Evolutionary conservation across 2,113 vertebrate species (phyloP), one percentile per base, ranked within the genome.

Genomic region (Antennarius striatus): DNA sequence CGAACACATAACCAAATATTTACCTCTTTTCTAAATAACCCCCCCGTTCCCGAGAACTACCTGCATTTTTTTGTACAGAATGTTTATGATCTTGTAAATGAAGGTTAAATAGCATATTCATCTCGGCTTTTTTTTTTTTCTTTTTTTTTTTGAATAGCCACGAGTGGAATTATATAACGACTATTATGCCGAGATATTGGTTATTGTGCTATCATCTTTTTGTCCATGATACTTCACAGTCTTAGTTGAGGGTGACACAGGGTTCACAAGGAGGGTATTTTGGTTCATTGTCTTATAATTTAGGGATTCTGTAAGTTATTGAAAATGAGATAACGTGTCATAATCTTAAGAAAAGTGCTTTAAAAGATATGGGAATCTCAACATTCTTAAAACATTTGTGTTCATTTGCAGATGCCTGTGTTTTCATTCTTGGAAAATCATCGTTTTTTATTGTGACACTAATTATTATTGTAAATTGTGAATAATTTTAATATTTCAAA

Each of bases 391-490:
- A 90, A 90, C 86, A 89, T 95, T 94, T 95, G 93, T 95, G 92
- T 91, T 87, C 64, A 81, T 86, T 87, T 86, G 77, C 85, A 85
- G 84, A 89, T 80, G 90, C 79, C 85, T 88, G 82, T 90, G 88
- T 91, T 84, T 88, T 86, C 77, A 87, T 81, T 86, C 80, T 85
- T 84, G 72, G 73, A 78, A 83, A 54, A 86, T 78, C 75, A 86
- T 92, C 85, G 82, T 82, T 72, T 94, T 91, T 87, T 94, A 94
- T 95, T 94, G 93, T 95, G 94, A 95, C 36, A 93, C 80, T 88
- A 89, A 96, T 96, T 94, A 96, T 96, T 94, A 92, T 90, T 98
- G 96, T 98, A 97, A 95, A 97, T 94, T 96, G 95, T 98, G 95
- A 94, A 94, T 94, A 93, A 89, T 95, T 96, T 96, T 95, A 92